phyloP scores from a whole-genome alignment of 2,888 invertebrate genomes.

The Resseliella maxima region DNA sequence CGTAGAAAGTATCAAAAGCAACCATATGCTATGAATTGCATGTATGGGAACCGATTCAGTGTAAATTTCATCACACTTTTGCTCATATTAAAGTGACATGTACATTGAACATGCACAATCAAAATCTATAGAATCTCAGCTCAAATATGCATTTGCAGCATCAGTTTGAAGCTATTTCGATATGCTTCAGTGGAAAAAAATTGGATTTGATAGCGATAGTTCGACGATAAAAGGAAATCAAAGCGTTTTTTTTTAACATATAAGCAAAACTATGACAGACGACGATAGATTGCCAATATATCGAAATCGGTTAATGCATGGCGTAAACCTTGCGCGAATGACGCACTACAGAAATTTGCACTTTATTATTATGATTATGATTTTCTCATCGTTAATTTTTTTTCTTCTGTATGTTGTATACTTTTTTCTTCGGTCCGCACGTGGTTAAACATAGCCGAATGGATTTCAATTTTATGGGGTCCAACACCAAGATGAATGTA shows the following conservation, averaged over 20 bases:
- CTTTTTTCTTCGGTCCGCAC: background rate
- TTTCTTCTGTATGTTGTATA: background rate
- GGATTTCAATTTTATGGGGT: background rate
- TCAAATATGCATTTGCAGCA: background rate
- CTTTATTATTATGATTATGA: constrained; percentile 1
- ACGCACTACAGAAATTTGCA: constrained; percentile 15
- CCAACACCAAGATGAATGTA: background rate
- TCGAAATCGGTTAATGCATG: background rate
- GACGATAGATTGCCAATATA: constrained; percentile 11
- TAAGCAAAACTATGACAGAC: too few species aligned
- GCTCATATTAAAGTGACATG: background rate
- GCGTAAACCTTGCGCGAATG: background rate
- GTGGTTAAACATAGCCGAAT: background rate
- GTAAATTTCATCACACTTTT: background rate
- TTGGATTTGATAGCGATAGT: background rate
- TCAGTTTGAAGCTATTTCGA: background rate
- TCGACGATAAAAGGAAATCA: background rate
- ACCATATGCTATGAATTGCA: background rate
- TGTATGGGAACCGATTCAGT: background rate
- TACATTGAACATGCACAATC: background rate
- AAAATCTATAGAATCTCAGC: background rate
- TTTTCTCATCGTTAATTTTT: background rate
- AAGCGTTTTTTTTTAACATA: background rate
- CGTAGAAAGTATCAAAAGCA: constrained; percentile 14
- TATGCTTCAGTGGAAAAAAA: constrained; percentile 14